These are phyloP conservation scores for Phoebastria nigripes DNA, from an alignment of 2,797 vertebrate genomes.

Conservation along the genomic window DNA sequence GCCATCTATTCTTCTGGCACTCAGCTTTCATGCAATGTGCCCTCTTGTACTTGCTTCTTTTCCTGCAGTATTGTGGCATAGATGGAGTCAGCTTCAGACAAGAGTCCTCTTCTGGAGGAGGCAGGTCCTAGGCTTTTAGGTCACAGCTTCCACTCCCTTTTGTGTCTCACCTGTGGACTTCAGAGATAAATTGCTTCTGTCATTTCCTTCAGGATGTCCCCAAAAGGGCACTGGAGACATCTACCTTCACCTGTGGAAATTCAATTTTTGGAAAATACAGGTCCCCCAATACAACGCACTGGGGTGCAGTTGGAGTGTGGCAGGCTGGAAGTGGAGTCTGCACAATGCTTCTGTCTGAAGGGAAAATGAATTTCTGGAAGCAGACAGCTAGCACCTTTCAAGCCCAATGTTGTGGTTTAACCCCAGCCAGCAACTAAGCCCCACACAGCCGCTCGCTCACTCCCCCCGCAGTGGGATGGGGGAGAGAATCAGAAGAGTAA, in stretches of 20 bases:
- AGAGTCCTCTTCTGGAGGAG: not conserved
- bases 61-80: not conserved
- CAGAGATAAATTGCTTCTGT: not conserved
- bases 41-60: not conserved
- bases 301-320: not conserved
- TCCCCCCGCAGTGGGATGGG: no score
- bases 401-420: not conserved
- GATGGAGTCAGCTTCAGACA: not conserved
- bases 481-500: no score
- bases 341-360: not conserved
- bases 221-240: not conserved
- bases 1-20: not conserved
- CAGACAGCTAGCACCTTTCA: not conserved
- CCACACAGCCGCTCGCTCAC: no score
- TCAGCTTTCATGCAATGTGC: not conserved
- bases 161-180: not conserved
- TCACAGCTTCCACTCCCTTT: not conserved
- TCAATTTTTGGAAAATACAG: not conserved
- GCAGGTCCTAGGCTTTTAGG: not conserved
- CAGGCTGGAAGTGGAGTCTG: not conserved
- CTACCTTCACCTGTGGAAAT: not conserved
- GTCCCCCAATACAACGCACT: not conserved
- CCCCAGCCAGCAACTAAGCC: no score
- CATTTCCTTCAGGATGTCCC: not conserved
- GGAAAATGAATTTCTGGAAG: not conserved